These are phyloP conservation scores for Chaenocephalus aceratus DNA, from an alignment of 2,113 vertebrate genomes.

Conservation along the genomic window DNA sequence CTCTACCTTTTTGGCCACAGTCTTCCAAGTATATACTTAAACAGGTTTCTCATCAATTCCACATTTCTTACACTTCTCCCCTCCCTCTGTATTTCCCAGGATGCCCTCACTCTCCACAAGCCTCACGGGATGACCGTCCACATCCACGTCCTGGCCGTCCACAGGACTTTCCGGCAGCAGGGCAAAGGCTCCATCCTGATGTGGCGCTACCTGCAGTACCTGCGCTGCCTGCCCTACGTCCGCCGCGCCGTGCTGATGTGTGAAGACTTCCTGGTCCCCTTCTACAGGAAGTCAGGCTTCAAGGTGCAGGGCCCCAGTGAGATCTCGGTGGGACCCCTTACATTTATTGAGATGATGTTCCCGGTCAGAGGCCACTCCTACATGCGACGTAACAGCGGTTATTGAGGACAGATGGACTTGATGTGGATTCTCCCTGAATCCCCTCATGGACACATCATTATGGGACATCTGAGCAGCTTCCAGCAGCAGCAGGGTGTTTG, in stretches of 20 bases:
- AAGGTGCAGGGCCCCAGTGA: constrained; percentile 83
- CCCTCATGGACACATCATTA: not conserved
- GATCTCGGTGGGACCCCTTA: constrained; percentile 83
- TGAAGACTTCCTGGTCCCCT: constrained; percentile 87
- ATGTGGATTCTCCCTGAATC: not conserved
- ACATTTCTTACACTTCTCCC: not conserved
- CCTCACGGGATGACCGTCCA: constrained; percentile 85
- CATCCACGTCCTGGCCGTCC: constrained; percentile 91
- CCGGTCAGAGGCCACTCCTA: constrained; percentile 80
- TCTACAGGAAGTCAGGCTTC: constrained; percentile 90
- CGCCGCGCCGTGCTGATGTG: constrained; percentile 89
- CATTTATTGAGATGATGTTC: constrained; percentile 88
- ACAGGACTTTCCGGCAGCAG: constrained; percentile 88
- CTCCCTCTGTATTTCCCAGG: constrained; percentile 76
- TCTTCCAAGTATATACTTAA: not conserved
- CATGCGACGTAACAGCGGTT: constrained; percentile 88
- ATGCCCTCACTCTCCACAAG: constrained; percentile 87
- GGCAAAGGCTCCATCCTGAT: constrained; percentile 91
- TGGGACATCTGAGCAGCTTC: constrained; percentile 7
- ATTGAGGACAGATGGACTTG: constrained; percentile 19
- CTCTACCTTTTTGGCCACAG: no score
- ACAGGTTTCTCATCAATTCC: no score
- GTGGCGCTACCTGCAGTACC: constrained; percentile 90
- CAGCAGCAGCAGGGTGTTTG: not conserved
- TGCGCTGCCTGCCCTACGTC: constrained; percentile 84